Base-by-base conservation (phyloP, 2,888 invertebrate species). In the Ormyrus labotus region DNA sequence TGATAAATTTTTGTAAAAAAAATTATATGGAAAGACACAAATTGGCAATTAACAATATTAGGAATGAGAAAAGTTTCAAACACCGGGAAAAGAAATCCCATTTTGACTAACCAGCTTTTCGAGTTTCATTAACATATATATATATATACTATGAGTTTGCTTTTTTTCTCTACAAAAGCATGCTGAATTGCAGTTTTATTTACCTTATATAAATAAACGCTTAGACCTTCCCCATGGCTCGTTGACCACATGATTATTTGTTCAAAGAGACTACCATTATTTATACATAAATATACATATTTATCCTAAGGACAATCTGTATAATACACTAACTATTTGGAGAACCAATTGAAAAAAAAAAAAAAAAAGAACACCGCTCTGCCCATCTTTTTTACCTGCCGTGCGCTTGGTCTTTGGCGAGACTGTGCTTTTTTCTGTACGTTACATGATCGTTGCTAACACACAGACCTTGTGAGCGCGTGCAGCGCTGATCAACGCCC, bases 371-470 rank as follows among this genome's bases (percentile, higher is more conserved):
- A 82, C 76, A 77, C 76, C 48, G 69, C 71, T 79, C 57, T 75
- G 64, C 13, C 64, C 57, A 65, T 74, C 65, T 71, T 19, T 57
- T 34, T 34, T 34, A 34, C 34, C 51, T 80, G 80, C 80, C 80
- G 73, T 80, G 65, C 74, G 80, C 82, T 82, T 82, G 74, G 82
- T 82, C 82, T 82, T 82, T 82, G 82, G 82, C 80, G 80, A 80
- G 77, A 82, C 77, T 82, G 80, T 79, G 79, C 76, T 80, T 82
- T 68, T 72, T 68, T 78, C 76, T 81, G 34, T 34, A 34, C 34
- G 34, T 34, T 34, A 34, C 70, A 69, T 77, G 60, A 76, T 77
- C 72, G 72, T 79, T 79, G 79, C 79, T 81, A 79, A 81, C 69
- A 65, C 76, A 58, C 34, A 34, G 34, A 69, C 57, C 19, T 63